Evolutionary conservation across 2,797 vertebrate genomes (phyloP), one percentile per base, ranked within the genome.

Genomic region (Setipinna tenuifilis): DNA sequence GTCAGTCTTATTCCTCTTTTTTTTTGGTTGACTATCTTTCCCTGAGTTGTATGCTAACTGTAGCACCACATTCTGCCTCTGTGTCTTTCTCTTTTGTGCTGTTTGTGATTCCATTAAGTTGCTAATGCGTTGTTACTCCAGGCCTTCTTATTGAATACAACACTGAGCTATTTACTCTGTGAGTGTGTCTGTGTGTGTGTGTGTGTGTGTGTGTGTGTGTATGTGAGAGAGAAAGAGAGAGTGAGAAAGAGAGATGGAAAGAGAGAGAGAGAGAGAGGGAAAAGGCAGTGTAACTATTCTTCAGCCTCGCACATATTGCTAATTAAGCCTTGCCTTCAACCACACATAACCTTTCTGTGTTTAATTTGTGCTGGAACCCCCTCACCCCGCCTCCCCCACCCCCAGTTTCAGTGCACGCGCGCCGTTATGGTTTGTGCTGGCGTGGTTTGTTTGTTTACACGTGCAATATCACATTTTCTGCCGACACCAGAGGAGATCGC

Each of bases 1-100:
- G 94, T 92, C 94, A 91, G 93, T 94, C 93, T 92, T 92, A 93
- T 94, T 95, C 93, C 44, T 78, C 35, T 44, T 41, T 41, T 6
- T 19, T 78, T 41, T 17, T 78, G 9, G 2, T 12, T 14, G 9
- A 7, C 71, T 78, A 16, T 21, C 71, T 78, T 19, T 78, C 50
- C 16, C 41, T 35, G 4, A 11, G 21, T 62, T 62, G 23, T 10
- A 62, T 31, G 12, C 50, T 10, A 54, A 14, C 50, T 54, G 50
- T 54, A 54, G 50, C 2, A 17, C 28, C 3, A 21, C 16, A 78
- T 35, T 44, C 14, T 41, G 21, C 31, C 5, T 75, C 31, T 75
- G 17, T 21, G 3, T 59, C 19, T 3, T 59, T 19, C 71, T 78
- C 9, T 5, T 41, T 21, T 78, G 4, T 19, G 16, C 19, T 44